phyloP scores from a whole-genome alignment of 2,797 vertebrate species.

The Remorina albescens region DNA sequence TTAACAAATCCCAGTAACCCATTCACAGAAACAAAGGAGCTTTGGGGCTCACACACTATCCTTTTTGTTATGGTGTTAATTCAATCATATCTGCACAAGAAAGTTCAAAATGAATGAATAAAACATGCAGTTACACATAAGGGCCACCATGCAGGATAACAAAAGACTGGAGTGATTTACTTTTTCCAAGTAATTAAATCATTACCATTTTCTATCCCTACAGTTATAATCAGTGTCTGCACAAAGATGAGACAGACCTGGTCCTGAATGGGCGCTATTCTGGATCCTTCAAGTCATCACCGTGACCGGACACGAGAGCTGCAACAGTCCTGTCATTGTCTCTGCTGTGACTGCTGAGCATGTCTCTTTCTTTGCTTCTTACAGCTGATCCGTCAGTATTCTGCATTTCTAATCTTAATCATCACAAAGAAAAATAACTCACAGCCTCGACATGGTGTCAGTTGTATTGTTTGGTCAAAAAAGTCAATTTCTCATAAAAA shows the following conservation, averaged over 20 bases:
- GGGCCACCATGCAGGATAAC: background rate
- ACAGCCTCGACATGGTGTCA: no score
- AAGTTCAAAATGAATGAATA: background rate
- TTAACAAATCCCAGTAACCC: slow-evolving; percentile 19
- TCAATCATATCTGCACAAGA: background rate
- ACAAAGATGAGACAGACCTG: slow-evolving; percentile 17
- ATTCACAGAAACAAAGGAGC: slow-evolving; percentile 41
- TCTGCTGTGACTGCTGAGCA: background rate
- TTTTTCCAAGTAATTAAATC: slow-evolving; percentile 15
- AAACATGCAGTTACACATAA: background rate
- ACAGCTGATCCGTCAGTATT: background rate
- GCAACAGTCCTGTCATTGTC: background rate
- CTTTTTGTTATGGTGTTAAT: background rate
- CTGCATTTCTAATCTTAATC: background rate
- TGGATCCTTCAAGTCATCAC: slow-evolving; percentile 3
- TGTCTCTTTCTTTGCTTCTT: background rate
- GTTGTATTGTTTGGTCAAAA: no score
- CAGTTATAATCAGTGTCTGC: slow-evolving; percentile 17
- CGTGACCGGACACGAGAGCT: slow-evolving; percentile 8
- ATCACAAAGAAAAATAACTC: no score
- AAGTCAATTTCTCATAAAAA: no score
- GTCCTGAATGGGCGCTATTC: slow-evolving; percentile 7
- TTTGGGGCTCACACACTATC: slow-evolving; percentile 4
- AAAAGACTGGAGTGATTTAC: background rate
- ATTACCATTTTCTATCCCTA: slow-evolving; percentile 24